Evolutionary conservation across 2,113 vertebrate species (phyloP), one percentile per base, ranked within the genome.

Genomic region (Rhadina sibilatrix): DNA sequence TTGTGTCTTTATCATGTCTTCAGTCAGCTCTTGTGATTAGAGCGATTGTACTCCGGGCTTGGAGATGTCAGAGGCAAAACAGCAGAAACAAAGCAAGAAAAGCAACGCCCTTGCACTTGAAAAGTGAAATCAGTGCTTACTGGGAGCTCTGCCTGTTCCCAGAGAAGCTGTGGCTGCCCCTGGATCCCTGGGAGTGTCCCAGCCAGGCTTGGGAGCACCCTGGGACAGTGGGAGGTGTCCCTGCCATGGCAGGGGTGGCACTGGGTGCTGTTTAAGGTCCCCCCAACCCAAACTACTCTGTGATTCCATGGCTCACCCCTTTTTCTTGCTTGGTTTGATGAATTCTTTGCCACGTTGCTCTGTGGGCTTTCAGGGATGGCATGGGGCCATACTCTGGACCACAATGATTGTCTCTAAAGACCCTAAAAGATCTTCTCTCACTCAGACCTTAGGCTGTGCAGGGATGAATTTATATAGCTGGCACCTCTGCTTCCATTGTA

Each of bases 21-120:
- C 80, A 89, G 63, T 66, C 93, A 87, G 89, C 87, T 84, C 47
- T 35, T 87, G 64, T 64, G 89, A 79, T 89, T 23, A 71, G 44
- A 87, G 64, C 25, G 10, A 56, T 92, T 89, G 68, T 92, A 15
- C 68, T 92, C 86, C 0, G 1, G 89, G 15, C 52, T 74, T 4
- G 37, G 70, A 57, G 94, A 54, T 82, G 89, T 78, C 89, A 65
- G 86, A 79, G 65, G 71, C 82, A 71, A 21, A 85, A 11, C 69
- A 63, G 72, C 91, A 78, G 81, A 84, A 78, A 56, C 60, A 75
- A 52, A 71, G 33, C 60, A 46, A 47, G 76, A 11, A 57, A 21
- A 89, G 42, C 76, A 56, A 38, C 2, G 22, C 38, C 54, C 35
- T 61, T 49, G 71, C 56, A 10, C 93, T 94, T 30, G 15, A 0